Conservation (phyloP, 2,113 vertebrate genomes). For the Solenodon paradoxus region DNA sequence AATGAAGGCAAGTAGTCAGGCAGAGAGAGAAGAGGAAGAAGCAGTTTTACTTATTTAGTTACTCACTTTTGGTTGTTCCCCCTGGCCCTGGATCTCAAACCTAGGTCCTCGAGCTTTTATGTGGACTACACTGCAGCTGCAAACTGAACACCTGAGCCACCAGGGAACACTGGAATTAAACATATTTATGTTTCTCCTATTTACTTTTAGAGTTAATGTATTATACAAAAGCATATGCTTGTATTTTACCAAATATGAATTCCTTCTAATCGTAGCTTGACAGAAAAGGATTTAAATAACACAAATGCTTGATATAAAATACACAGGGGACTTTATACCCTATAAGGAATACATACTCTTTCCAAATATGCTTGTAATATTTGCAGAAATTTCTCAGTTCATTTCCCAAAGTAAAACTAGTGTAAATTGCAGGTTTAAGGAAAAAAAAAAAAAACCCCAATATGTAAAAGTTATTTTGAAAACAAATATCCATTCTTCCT, state of each 20-base stretch:
- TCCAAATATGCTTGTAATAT: not conserved
- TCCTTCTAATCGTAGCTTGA: slow-evolving; percentile 25
- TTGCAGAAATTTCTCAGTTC: not conserved
- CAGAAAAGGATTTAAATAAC: not conserved
- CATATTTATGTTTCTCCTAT: too few relatives aligned
- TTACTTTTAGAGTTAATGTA: not conserved
- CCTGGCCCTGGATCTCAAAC: too few relatives aligned
- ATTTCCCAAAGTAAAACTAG: not conserved
- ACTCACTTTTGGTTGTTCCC: too few relatives aligned
- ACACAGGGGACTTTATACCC: not conserved
- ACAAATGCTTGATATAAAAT: not conserved
- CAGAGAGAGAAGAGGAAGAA: too few relatives aligned
- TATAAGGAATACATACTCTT: not conserved
- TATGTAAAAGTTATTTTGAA: not conserved
- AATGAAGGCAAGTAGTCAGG: too few relatives aligned
- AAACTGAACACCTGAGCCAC: too few relatives aligned
- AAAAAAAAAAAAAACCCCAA: not conserved
- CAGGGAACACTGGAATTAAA: too few relatives aligned
- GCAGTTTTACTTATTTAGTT: too few relatives aligned
- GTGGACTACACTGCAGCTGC: too few relatives aligned
- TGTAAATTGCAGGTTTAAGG: not conserved
- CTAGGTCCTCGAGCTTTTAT: too few relatives aligned
- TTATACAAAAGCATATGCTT: not conserved
- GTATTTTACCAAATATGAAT: not conserved
- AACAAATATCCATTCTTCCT: not conserved